Base-by-base conservation (phyloP, 1,140 invertebrate genomes). In the Lordiphosa clarofinis region DNA sequence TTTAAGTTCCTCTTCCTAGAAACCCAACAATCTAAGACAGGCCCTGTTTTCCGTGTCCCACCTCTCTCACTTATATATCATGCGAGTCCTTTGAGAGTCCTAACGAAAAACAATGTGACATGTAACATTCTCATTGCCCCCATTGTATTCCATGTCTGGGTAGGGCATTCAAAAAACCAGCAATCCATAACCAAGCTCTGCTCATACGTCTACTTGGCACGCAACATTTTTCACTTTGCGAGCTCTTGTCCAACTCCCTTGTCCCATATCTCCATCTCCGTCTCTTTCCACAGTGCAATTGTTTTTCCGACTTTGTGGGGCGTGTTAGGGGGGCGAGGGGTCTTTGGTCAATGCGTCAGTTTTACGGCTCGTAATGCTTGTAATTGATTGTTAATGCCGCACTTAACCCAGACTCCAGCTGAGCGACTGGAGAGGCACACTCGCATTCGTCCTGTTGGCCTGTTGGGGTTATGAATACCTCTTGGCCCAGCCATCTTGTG, bases 281-380 rank as follows among this genome's bases (percentile, higher is more conserved):
- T 44, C 1, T 28, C 9, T 10, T 15, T 15, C 2, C 35, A 42
- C 37, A 31, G 19, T 24, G 38, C 44, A 31, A 24, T 33, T 28
- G 21, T 33, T 55, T 59, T 63, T 19, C 21, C 21, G 15, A 2
- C 42, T 44, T 39, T 12, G 12, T 12, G 12, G 38, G 4, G 38
- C 15, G 15, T 15, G 38, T n/a, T 5, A 4, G 21, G 21, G 21
- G 37, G 35, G 56, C 53, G 33, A 42, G 55, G 58, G 63, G 57
- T 60, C 62, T 73, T 74, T 74, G 71, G 71, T 62, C 70, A 73
- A 64, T 74, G 73, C 65, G 66, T 75, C 73, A 75, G 59, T 75
- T 75, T 75, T 75, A 75, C 71, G 72, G 65, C 73, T 75, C 71
- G 72, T 74, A 75, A 75, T 75, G 63, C 71, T 74, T 75, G 72